Evolutionary conservation across 2,113 vertebrate species (phyloP).

Genomic region (Gila orcuttii): DNA sequence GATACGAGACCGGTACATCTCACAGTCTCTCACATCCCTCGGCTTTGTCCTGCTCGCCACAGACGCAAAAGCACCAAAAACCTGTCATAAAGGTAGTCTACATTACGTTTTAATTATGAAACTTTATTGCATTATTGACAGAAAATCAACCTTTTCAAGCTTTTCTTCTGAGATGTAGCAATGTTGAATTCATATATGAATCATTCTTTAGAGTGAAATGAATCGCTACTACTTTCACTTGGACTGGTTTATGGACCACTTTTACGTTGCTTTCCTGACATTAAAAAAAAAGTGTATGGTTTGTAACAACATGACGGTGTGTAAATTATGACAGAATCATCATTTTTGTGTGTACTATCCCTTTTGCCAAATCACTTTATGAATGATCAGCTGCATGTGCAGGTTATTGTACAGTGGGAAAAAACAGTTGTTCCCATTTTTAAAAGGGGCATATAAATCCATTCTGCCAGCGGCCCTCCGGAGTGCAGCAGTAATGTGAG

Average conservation of each 20-base stretch:
- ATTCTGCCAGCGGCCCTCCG: slow-evolving; percentile 64
- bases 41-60: too few species aligned
- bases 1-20: too few species aligned
- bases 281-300: not conserved
- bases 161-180: not conserved
- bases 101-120: not conserved
- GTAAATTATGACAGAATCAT: not conserved
- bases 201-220: not conserved
- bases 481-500: slow-evolving; percentile 71
- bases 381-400: slow-evolving; percentile 52
- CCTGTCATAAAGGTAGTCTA: not conserved
- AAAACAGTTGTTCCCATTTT: slow-evolving; percentile 65
- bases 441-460: slow-evolving; percentile 74
- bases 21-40: too few species aligned
- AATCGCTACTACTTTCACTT: not conserved
- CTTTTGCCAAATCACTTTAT: slow-evolving; percentile 37
- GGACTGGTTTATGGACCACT: not conserved
- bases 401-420: slow-evolving; percentile 68
- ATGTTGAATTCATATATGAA: not conserved
- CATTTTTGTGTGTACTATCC: slow-evolving; percentile 8
- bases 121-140: too few species aligned
- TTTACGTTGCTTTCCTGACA: not conserved
- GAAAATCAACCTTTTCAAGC: too few species aligned
- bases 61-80: not conserved
- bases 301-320: not conserved